These are phyloP conservation scores for Siniperca undulata DNA, from an alignment of 2,797 vertebrate genomes.

Conservation along the genomic window DNA sequence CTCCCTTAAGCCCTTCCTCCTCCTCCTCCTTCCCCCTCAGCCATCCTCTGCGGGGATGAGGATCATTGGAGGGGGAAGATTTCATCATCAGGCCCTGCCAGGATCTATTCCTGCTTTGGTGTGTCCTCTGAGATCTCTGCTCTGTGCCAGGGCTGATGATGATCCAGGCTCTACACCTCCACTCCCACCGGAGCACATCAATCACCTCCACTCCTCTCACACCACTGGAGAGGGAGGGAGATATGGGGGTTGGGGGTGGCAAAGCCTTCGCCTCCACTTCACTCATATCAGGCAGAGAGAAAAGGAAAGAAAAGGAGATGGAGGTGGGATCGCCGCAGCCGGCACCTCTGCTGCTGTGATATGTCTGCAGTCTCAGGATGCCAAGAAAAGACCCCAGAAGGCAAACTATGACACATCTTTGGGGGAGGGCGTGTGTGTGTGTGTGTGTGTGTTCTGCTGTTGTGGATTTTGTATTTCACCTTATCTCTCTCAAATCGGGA, in stretches of 20 bases:
- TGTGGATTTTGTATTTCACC: constrained; percentile 62
- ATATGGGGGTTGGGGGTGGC: not conserved
- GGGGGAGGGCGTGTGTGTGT: not conserved
- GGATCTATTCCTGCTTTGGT: constrained; percentile 69
- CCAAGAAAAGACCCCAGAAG: constrained; percentile 35
- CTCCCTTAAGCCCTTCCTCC: constrained; percentile 29
- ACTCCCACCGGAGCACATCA: constrained; percentile 78
- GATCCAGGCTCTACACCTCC: constrained; percentile 70
- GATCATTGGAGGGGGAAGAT: constrained; percentile 67
- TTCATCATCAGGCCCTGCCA: constrained; percentile 72
- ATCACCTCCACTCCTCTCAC: constrained; percentile 74
- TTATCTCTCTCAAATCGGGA: constrained; percentile 59
- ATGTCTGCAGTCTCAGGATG: constrained; percentile 46
- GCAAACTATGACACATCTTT: constrained; percentile 25
- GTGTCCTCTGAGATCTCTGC: constrained; percentile 71
- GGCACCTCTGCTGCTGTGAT: constrained; percentile 45
- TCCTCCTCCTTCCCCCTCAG: constrained; percentile 6
- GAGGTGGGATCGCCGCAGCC: constrained; percentile 16
- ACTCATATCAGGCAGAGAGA: constrained; percentile 19
- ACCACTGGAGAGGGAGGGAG: constrained; percentile 2
- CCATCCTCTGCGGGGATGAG: constrained; percentile 53
- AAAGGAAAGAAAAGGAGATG: constrained; percentile 12
- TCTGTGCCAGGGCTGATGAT: constrained; percentile 70
- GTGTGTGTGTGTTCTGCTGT: constrained; percentile 31
- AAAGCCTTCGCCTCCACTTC: constrained; percentile 50